Conservation (phyloP, 2,797 vertebrate species). For the Hippopotamyrus pictus region DNA sequence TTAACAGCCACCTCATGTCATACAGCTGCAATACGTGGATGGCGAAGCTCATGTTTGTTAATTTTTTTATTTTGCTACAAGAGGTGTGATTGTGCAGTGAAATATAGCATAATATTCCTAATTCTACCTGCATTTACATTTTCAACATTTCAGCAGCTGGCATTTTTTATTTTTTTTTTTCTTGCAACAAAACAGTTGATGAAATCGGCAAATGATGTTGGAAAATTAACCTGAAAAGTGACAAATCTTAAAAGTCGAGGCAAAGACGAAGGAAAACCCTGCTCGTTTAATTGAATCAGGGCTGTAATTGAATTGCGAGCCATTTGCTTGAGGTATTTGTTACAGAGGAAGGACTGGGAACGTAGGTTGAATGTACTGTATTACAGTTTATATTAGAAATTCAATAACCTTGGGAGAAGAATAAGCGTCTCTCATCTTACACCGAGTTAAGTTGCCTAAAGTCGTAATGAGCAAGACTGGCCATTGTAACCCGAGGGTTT, state of each 20-base stretch:
- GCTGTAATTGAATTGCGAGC: slow-evolving; percentile 30
- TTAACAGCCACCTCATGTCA: not conserved
- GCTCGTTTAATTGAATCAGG: slow-evolving; percentile 4
- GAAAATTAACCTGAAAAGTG: slow-evolving; percentile 2
- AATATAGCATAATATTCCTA: not conserved
- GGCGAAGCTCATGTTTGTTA: not conserved
- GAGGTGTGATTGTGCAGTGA: not conserved
- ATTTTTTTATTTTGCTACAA: not conserved
- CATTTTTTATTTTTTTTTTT: not conserved
- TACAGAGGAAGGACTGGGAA: slow-evolving; percentile 32
- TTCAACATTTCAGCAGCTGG: not conserved
- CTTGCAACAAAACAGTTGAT: not conserved
- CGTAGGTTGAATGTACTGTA: slow-evolving; percentile 25
- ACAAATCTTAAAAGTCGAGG: not conserved
- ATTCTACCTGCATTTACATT: not conserved
- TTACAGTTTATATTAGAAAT: slow-evolving; percentile 9
- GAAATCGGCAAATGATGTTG: not conserved
- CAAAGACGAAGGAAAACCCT: not conserved
- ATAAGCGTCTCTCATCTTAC: not conserved
- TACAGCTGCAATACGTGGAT: not conserved
- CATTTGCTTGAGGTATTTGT: slow-evolving; percentile 24
- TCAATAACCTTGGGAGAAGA: slow-evolving; percentile 6
- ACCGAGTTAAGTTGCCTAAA: slow-evolving; percentile 22
- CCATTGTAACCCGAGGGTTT: not conserved
- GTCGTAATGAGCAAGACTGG: slow-evolving; percentile 14